Conservation (phyloP, 2,113 vertebrate genomes). For the Marmota monax region DNA sequence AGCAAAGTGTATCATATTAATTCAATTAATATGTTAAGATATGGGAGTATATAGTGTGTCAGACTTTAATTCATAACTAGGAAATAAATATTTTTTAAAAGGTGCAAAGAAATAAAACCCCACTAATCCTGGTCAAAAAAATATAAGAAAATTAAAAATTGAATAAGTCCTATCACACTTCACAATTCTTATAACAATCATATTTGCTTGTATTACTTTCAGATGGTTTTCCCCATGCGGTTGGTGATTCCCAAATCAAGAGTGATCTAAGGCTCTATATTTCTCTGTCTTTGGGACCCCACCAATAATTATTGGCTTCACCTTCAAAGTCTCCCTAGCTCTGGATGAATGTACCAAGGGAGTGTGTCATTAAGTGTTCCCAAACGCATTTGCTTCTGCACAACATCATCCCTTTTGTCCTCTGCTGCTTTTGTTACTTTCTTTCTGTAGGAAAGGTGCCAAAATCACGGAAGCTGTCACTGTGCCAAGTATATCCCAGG, state of each 20-base stretch:
- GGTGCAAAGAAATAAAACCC: neutral
- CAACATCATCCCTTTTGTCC: neutral
- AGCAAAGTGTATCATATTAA: neutral
- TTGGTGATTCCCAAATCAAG: neutral
- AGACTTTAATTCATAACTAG: neutral
- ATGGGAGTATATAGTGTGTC: neutral
- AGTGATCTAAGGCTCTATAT: neutral
- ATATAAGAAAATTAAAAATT: constrained; percentile 29
- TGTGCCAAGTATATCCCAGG: neutral
- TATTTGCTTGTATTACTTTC: neutral
- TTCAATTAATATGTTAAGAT: constrained; percentile 2
- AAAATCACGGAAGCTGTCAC: neutral
- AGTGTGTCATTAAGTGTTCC: neutral
- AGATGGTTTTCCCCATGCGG: neutral
- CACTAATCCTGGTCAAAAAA: neutral
- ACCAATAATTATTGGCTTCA: neutral
- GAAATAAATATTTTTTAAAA: constrained; percentile 43
- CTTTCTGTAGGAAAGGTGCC: neutral
- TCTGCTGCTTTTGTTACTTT: constrained; percentile 4
- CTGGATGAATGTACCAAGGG: neutral
- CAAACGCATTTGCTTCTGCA: neutral
- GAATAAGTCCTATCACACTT: constrained; percentile 12
- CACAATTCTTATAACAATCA: neutral
- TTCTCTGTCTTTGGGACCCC: neutral
- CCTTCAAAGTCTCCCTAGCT: neutral